Conservation (phyloP, 2,888 invertebrate genomes). For the Enoplolaimus lenunculus region DNA sequence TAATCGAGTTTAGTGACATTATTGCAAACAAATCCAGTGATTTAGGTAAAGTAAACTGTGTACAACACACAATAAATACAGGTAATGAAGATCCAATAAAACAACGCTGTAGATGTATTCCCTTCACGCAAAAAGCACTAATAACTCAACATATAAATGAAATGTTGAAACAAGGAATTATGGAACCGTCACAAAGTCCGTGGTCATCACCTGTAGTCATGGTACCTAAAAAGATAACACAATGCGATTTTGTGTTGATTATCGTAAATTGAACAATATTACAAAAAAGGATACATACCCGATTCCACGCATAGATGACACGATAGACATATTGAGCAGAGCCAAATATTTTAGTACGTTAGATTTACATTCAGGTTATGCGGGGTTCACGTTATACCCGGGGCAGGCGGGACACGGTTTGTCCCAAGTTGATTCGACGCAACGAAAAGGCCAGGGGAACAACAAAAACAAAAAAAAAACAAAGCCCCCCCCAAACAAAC, state of each 20-base stretch:
- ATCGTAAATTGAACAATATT: background rate
- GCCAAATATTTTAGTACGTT: slow-evolving; percentile 16
- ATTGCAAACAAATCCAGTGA: background rate
- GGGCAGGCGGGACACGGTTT: no score
- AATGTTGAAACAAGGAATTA: background rate
- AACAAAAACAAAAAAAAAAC: no score
- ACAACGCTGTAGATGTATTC: background rate
- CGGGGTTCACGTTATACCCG: no score
- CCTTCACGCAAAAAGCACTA: background rate
- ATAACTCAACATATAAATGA: background rate
- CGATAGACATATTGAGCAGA: background rate
- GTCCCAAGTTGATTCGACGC: no score
- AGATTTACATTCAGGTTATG: slow-evolving; percentile 23
- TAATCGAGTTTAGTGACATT: no score
- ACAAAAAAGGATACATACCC: slow-evolving; percentile 12
- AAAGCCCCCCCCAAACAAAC: no score
- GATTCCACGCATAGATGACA: slow-evolving; percentile 12
- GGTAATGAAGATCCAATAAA: background rate
- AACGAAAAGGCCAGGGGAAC: no score
- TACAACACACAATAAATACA: background rate
- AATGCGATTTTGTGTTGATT: slow-evolving; percentile 4
- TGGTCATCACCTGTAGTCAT: slow-evolving; percentile 1
- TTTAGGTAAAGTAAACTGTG: background rate
- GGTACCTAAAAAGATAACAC: slow-evolving; percentile 6
- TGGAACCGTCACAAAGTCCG: background rate